Conservation (phyloP, 2,797 vertebrate species). For the Simalia tracyae region DNA sequence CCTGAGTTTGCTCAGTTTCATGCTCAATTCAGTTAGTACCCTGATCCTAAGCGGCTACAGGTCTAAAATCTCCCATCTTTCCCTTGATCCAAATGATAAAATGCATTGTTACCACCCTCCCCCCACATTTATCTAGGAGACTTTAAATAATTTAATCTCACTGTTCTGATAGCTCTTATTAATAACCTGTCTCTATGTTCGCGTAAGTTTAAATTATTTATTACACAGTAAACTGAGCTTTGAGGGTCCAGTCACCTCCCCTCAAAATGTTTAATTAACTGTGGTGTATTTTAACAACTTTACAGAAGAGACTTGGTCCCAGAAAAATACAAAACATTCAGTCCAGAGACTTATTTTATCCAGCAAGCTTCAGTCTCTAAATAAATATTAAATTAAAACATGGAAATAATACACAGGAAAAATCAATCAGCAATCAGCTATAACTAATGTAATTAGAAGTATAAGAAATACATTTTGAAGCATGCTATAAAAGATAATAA, state of each 20-base stretch:
- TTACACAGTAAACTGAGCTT: not conserved
- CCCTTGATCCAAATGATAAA: not conserved
- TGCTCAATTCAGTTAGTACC: not conserved
- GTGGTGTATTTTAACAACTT: not conserved
- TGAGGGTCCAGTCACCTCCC: not conserved
- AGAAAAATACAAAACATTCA: not conserved
- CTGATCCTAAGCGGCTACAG: not conserved
- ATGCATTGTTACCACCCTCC: not conserved
- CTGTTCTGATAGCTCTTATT: not conserved
- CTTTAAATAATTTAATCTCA: not conserved
- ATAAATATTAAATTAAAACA: not conserved
- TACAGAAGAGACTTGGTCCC: not conserved
- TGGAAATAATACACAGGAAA: not conserved
- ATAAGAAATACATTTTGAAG: not conserved
- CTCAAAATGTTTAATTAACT: not conserved
- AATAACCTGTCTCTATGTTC: not conserved
- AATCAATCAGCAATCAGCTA: not conserved
- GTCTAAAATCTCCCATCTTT: not conserved
- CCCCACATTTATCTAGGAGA: not conserved
- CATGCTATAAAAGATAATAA: not conserved
- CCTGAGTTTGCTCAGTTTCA: too few species aligned
- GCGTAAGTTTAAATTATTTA: not conserved
- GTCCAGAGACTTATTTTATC: not conserved
- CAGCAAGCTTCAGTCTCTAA: not conserved
- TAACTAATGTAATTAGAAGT: not conserved